Evolutionary conservation across 2,888 invertebrate genomes (phyloP).

Genomic region (Lithodes maja): DNA sequence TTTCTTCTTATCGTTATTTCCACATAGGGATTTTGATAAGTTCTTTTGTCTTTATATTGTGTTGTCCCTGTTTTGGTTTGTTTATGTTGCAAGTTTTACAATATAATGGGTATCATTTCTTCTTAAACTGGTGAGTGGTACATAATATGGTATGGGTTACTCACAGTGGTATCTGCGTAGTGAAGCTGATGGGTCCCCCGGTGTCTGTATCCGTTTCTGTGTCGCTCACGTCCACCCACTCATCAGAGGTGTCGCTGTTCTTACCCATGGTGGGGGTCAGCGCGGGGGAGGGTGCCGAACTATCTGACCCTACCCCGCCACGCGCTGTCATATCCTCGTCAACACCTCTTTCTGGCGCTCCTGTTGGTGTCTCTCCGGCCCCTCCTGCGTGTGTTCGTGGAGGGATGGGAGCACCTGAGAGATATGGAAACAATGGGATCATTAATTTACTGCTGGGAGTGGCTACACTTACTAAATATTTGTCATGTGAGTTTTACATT

Average conservation of each 20-base stretch:
- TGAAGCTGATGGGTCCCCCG: slow-evolving; percentile 38
- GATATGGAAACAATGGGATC: neutral
- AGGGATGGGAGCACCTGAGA: slow-evolving; percentile 9
- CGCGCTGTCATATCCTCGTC: slow-evolving; percentile 4
- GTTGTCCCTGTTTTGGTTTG: no score
- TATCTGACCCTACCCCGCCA: neutral
- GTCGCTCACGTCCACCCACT: slow-evolving; percentile 80
- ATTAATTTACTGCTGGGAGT: no score
- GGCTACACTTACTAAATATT: no score
- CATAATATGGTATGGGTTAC: slow-evolving; percentile 14
- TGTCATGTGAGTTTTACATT: no score
- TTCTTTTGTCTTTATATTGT: no score
- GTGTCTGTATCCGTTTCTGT: slow-evolving; percentile 60
- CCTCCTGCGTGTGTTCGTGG: slow-evolving; percentile 1
- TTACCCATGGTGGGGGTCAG: slow-evolving; percentile 49
- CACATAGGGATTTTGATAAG: no score
- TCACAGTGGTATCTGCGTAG: slow-evolving; percentile 60
- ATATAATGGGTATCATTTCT: no score
- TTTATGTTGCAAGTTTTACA: no score
- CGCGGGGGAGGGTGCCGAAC: slow-evolving; percentile 37
- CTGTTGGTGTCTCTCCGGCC: neutral
- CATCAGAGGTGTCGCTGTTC: slow-evolving; percentile 77
- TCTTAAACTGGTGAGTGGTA: no score
- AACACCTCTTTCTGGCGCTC: neutral
- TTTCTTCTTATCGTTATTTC: no score